Conservation (phyloP, 2,113 vertebrate genomes). For the Psephotus haematonotus region DNA sequence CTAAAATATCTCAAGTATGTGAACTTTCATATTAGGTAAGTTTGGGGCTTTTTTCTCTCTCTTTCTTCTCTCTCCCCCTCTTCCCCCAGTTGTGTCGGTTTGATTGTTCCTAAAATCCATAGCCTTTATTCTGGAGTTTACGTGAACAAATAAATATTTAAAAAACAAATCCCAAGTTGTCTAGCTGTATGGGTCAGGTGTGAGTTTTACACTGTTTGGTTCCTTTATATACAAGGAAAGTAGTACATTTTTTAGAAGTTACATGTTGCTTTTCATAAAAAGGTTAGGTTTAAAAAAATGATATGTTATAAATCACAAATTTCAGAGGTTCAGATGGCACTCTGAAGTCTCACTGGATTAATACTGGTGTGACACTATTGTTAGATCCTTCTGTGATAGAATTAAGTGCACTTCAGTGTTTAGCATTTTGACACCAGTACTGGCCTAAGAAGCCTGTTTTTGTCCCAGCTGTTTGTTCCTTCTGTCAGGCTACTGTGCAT, state of each 20-base stretch:
- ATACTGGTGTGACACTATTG: not conserved
- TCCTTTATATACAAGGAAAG: not conserved
- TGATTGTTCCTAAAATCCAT: not conserved
- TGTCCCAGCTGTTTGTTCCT: not conserved
- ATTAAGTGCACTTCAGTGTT: not conserved
- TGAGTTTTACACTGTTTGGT: not conserved
- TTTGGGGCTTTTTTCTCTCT: not conserved
- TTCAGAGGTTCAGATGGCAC: not conserved
- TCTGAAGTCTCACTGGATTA: not conserved
- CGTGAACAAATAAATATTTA: not conserved
- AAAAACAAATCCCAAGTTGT: not conserved
- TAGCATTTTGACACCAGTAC: not conserved
- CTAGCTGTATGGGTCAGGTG: not conserved
- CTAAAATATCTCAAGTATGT: not conserved
- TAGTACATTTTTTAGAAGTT: not conserved
- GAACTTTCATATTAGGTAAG: not conserved
- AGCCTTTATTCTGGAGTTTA: not conserved
- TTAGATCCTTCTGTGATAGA: not conserved
- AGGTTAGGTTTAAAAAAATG: not conserved
- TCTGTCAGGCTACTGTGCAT: not conserved
- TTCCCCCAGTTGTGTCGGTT: not conserved
- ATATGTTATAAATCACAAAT: not conserved
- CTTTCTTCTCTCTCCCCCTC: not conserved
- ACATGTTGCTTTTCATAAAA: not conserved
- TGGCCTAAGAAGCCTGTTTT: not conserved